phyloP scores from a whole-genome alignment of 2,888 invertebrate species.

The Spialia ferax region DNA sequence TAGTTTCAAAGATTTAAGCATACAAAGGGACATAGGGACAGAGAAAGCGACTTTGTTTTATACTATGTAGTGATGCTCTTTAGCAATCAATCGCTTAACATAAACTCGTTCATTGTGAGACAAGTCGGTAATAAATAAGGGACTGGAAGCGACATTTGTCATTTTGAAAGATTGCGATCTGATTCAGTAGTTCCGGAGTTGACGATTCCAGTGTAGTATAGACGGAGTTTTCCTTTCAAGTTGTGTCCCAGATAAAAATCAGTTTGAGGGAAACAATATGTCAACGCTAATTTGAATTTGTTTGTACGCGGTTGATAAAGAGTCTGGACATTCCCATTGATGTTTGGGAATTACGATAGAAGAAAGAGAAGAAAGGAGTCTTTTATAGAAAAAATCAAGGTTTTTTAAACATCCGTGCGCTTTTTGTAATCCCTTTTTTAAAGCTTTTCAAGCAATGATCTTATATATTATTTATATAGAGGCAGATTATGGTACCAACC shows the following conservation, averaged over 20 bases:
- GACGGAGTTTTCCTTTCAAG: constrained; percentile 30
- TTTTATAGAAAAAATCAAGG: not conserved
- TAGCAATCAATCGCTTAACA: constrained; percentile 16
- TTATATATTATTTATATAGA: no score
- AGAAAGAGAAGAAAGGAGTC: not conserved
- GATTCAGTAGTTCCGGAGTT: constrained; percentile 68
- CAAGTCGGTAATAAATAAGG: constrained; percentile 62
- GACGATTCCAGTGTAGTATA: constrained; percentile 39
- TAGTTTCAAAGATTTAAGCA: no score
- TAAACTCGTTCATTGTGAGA: not conserved
- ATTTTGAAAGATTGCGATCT: constrained; percentile 76
- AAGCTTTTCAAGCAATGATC: no score
- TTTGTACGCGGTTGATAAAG: constrained; percentile 26
- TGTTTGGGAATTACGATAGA: not conserved
- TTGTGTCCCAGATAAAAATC: constrained; percentile 35
- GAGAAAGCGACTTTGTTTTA: no score
- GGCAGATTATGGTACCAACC: no score
- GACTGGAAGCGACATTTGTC: constrained; percentile 64
- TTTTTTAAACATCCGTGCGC: not conserved
- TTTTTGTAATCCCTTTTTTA: not conserved
- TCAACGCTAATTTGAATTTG: constrained; percentile 34
- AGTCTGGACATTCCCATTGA: constrained; percentile 21
- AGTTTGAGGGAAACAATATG: constrained; percentile 38
- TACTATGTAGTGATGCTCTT: no score
- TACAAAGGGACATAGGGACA: no score